Evolutionary conservation across 2,113 vertebrate species (phyloP), one percentile per base, ranked within the genome.

Genomic region (Oreochromis tanganicae): DNA sequence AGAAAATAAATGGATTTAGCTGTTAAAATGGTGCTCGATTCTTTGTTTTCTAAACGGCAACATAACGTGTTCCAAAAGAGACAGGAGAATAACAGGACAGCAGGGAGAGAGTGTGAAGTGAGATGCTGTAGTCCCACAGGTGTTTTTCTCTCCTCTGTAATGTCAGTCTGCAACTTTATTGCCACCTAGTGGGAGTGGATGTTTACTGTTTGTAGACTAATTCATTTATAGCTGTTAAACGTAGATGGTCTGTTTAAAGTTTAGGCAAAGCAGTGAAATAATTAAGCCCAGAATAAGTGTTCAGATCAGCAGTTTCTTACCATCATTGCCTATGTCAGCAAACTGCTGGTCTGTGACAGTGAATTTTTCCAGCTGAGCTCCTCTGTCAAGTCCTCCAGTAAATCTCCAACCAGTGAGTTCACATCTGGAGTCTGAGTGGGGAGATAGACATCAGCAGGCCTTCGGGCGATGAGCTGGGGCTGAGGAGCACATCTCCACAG

Each of bases 181-280:
- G 94, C 96, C 95, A 94, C 93, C 96, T 96, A 95, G 94, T 96
- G 96, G 94, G 56, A 80, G 43, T 57, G 24, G 11, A 29, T 24
- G 50, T 80, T 83, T 10, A 93, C 82, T 92, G 81, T 91, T 34
- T 13, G 38, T 48, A 83, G 27, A 57, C 56, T 46, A 86, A 80
- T 81, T 4, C 17, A 48, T 80, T 29, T 86, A 48, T 46, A 19
- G 80, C 50, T n/a, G 14, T 24, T 32, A n/a, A 71, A 54, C 2
- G 8, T 34, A 57, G 19, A n/a, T 48, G 13, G 46, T 50, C 12
- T 81, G 7, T 54, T 68, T 32, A 24, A 57, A 59, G 24, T 43
- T 48, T 11, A 11, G 32, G 16, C 80, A n/a, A 27, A 73, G 11
- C 24, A 17, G 41, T 29, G 43, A 66, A 79, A 57, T 34, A 85